phyloP scores from a whole-genome alignment of 2,797 vertebrate species.

The Chromis chromis region DNA sequence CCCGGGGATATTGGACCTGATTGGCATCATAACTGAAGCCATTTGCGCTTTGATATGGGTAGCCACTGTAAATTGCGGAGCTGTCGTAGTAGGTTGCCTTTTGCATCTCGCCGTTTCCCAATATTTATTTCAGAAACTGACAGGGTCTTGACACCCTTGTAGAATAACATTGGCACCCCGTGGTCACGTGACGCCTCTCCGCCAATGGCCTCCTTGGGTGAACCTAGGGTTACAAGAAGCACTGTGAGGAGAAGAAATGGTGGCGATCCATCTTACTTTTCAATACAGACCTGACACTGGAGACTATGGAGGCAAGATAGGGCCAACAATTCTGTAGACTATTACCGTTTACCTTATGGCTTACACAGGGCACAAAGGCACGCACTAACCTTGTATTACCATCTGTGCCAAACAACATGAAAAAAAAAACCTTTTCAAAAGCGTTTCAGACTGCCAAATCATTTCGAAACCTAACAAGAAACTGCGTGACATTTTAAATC shows the following conservation, averaged over 20 bases:
- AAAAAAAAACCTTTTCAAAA: slow-evolving; percentile 62
- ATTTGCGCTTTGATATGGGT: slow-evolving; percentile 98
- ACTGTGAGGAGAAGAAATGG: slow-evolving; percentile 94
- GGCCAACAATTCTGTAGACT: slow-evolving; percentile 92
- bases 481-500: slow-evolving; percentile 45
- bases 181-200: slow-evolving; percentile 98
- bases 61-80: slow-evolving; percentile 99
- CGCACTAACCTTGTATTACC: slow-evolving; percentile 75
- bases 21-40: slow-evolving; percentile 97
- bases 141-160: slow-evolving; percentile 99
- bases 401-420: slow-evolving; percentile 75
- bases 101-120: slow-evolving; percentile 99
- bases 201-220: slow-evolving; percentile 96
- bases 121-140: slow-evolving; percentile 99
- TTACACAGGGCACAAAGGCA: slow-evolving; percentile 75
- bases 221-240: slow-evolving; percentile 93
- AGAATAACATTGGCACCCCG: slow-evolving; percentile 99
- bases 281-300: slow-evolving; percentile 97
- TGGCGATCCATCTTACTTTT: slow-evolving; percentile 99
- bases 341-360: slow-evolving; percentile 87
- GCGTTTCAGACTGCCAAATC: slow-evolving; percentile 59
- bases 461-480: slow-evolving; percentile 57
- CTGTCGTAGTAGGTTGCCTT: slow-evolving; percentile 99
- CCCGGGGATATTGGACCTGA: slow-evolving; percentile 95
- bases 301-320: slow-evolving; percentile 96